phyloP scores from a whole-genome alignment of 2,888 invertebrate species.

The Drosophila ustulata region DNA sequence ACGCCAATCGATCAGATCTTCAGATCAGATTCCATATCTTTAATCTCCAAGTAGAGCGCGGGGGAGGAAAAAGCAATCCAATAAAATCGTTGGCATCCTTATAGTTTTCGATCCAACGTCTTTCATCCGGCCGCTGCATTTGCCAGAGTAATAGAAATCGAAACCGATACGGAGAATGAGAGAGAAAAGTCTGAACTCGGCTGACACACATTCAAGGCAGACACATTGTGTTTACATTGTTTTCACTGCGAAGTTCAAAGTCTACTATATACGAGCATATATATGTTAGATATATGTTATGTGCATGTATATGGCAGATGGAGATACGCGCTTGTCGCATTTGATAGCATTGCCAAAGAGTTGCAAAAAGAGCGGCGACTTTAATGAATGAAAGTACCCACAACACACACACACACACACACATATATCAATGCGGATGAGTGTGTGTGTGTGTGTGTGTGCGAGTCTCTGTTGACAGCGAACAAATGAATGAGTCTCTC shows the following conservation, averaged over 20 bases:
- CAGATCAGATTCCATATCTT: too few species aligned
- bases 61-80: too few species aligned
- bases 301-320: background rate
- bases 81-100: too few species aligned
- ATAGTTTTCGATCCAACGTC: too few species aligned
- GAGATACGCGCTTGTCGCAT: background rate
- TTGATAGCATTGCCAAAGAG: slow-evolving; percentile 40
- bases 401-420: too few species aligned
- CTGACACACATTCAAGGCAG: slow-evolving; percentile 43
- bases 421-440: slow-evolving; percentile 1
- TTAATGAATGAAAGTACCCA: slow-evolving; percentile 67
- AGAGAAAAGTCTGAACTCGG: too few species aligned
- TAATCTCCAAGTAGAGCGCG: too few species aligned
- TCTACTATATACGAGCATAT: slow-evolving; percentile 23
- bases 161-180: too few species aligned
- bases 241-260: slow-evolving; percentile 45
- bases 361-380: slow-evolving; percentile 45
- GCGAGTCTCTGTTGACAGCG: slow-evolving; percentile 39
- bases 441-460: slow-evolving; percentile 26
- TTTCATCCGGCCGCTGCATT: too few species aligned
- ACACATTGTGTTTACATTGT: slow-evolving; percentile 31
- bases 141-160: too few species aligned
- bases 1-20: too few species aligned
- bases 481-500: slow-evolving; percentile 51
- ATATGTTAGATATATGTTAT: too few species aligned